These are phyloP conservation scores for Lycophotia porphyrea DNA, from an alignment of 2,888 invertebrate species.

Conservation along the genomic window DNA sequence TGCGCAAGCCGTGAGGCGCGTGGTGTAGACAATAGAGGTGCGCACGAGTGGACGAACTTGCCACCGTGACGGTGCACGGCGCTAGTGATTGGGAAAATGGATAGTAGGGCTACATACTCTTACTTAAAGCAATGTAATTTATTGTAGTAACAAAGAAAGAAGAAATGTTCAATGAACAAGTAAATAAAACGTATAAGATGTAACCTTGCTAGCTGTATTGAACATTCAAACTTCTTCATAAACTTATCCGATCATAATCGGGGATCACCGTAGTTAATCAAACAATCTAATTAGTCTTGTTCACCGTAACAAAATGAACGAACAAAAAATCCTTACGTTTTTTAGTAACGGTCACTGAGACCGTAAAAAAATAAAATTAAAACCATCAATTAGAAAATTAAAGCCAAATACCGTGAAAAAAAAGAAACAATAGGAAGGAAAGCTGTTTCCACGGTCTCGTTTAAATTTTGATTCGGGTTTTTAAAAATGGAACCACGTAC, in stretches of 20 bases:
- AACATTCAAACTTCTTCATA: background rate
- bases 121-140: background rate
- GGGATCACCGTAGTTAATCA: conserved; percentile 3
- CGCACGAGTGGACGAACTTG: conserved; percentile 38
- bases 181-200: background rate
- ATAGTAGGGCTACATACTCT: conserved; percentile 32
- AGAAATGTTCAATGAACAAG: background rate
- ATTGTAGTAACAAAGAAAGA: background rate
- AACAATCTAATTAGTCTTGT: conserved; percentile 21
- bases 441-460: conserved; percentile 56
- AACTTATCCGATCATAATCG: background rate
- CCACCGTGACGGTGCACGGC: conserved; percentile 47
- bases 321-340: conserved; percentile 10
- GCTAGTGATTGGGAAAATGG: conserved; percentile 5
- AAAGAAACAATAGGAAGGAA: conserved; percentile 53
- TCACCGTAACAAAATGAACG: conserved; percentile 19
- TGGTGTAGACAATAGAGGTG: conserved; percentile 59
- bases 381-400: conserved; percentile 44
- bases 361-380: conserved; percentile 29
- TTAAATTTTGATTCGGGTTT: conserved; percentile 44
- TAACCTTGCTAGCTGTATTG: background rate
- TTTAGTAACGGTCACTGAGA: conserved; percentile 14
- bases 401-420: conserved; percentile 19
- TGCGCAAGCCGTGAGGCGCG: conserved; percentile 39
- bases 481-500: conserved; percentile 57